These are phyloP conservation scores for Styela clava DNA, from an alignment of 23 tunicate species.

Conservation along the genomic window DNA sequence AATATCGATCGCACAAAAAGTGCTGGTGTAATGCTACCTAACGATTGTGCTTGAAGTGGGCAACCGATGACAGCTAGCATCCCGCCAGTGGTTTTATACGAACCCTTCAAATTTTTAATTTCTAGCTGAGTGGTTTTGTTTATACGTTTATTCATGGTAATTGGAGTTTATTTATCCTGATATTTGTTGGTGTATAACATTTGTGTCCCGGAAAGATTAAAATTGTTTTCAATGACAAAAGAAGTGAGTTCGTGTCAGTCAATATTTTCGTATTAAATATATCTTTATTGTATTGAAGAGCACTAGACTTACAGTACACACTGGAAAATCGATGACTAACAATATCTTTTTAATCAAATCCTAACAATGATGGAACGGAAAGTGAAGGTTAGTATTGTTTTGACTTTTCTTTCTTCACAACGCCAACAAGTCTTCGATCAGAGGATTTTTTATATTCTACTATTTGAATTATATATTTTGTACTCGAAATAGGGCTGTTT, in stretches of 20 bases:
- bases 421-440: no score
- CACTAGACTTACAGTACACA: neutral
- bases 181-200: neutral
- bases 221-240: neutral
- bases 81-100: neutral
- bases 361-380: neutral
- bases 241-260: neutral
- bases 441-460: no score
- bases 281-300: neutral
- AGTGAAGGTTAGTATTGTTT: neutral
- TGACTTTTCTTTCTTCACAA: no score
- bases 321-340: neutral
- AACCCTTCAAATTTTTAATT: neutral
- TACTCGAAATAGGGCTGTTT: no score
- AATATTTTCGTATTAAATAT: neutral
- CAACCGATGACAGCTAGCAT: neutral
- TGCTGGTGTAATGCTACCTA: neutral
- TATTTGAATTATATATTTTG: no score
- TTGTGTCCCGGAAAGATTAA: neutral
- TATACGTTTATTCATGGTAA: neutral
- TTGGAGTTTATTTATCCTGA: neutral
- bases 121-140: neutral
- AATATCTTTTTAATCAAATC: neutral
- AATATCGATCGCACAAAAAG: neutral
- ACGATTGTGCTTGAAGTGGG: neutral